Conservation (phyloP, 2,797 vertebrate genomes). For the Sebastes matsubarae region DNA sequence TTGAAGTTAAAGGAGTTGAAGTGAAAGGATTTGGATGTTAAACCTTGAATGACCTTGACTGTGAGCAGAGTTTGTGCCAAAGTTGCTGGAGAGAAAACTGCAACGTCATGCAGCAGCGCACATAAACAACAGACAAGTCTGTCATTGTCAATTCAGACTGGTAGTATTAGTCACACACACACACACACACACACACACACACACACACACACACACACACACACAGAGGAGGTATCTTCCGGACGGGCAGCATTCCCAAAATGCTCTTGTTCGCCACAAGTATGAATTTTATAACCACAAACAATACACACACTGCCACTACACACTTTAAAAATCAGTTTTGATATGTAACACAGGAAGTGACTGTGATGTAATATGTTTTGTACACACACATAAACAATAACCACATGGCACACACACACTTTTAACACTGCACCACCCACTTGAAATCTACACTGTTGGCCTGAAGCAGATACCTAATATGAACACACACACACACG, state of each 20-base stretch:
- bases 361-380: not conserved
- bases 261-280: not conserved
- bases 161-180: not conserved
- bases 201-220: not conserved
- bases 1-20: too few relatives aligned
- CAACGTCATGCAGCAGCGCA: not conserved
- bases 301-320: not conserved
- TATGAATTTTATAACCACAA: not conserved
- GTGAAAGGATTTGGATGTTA: not conserved
- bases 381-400: not conserved
- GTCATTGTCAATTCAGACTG: constrained; percentile 31
- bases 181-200: constrained; percentile 1
- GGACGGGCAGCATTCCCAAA: constrained; percentile 38
- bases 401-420: not conserved
- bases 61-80: not conserved
- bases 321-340: not conserved
- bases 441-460: not conserved
- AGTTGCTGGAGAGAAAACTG: constrained; percentile 16
- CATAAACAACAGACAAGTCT: constrained; percentile 42
- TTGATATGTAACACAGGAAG: not conserved
- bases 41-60: constrained; percentile 23
- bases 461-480: constrained; percentile 9
- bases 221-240: not conserved
- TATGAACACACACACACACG: constrained; percentile 24
- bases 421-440: not conserved